Evolutionary conservation across 2,888 invertebrate species (phyloP).

Genomic region (Hermaeophaga mercurialis): DNA sequence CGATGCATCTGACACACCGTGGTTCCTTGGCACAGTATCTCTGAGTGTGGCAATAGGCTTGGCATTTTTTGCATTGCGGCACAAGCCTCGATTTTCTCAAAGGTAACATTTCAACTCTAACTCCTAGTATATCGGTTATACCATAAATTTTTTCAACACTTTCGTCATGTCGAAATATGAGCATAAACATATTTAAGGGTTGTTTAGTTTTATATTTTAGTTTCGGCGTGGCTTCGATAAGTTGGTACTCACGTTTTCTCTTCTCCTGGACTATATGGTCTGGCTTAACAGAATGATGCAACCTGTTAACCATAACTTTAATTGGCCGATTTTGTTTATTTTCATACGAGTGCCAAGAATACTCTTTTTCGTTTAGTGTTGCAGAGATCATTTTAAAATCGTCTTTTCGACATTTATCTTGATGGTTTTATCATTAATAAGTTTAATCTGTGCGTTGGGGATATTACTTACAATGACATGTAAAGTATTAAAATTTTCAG

Average conservation of each 20-base stretch:
- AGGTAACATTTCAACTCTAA: conserved; percentile 17
- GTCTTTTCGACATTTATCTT: not conserved
- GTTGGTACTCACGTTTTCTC: conserved; percentile 12
- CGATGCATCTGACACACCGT: too few species aligned
- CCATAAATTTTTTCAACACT: conserved; percentile 20
- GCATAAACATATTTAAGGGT: conserved; percentile 24
- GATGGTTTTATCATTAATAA: conserved; percentile 3
- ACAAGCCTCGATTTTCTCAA: too few species aligned
- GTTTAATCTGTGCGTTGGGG: not conserved
- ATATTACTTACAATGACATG: not conserved
- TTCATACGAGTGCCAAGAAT: conserved; percentile 14
- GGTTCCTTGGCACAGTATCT: too few species aligned
- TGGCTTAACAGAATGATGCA: too few species aligned
- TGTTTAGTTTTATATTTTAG: conserved; percentile 24
- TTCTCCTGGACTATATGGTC: conserved; percentile 3
- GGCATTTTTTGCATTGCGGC: too few species aligned
- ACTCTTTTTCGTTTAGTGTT: conserved; percentile 5
- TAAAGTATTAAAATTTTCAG: not conserved
- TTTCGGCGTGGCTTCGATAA: conserved; percentile 18
- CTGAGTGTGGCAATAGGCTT: too few species aligned
- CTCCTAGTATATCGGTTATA: conserved; percentile 23
- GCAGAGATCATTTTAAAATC: conserved; percentile 1
- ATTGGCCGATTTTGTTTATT: too few species aligned
- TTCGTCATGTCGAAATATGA: conserved; percentile 23
- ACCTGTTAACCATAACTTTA: too few species aligned